Conservation (phyloP, 2,888 invertebrate species). For the Brenthis daphne region DNA sequence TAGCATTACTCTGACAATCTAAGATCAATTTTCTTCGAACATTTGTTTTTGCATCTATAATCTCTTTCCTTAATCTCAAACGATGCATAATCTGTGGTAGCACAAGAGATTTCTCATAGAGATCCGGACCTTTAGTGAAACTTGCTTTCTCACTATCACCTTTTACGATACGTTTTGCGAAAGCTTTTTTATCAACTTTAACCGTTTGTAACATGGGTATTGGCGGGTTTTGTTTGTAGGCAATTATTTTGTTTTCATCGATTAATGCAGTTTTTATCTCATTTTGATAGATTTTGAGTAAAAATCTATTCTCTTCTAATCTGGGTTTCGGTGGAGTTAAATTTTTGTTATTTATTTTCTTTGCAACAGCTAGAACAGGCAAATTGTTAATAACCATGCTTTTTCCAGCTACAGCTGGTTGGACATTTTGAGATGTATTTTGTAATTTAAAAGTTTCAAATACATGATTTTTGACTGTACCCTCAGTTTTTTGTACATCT, state of each 20-base stretch:
- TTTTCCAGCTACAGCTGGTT: too few relatives aligned
- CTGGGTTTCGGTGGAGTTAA: not conserved
- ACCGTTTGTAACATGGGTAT: conserved; percentile 39
- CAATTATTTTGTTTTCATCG: conserved; percentile 17
- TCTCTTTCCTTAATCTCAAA: conserved; percentile 38
- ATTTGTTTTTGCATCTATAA: conserved; percentile 31
- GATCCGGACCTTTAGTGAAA: conserved; percentile 50
- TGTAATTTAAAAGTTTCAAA: too few relatives aligned
- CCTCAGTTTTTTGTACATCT: too few relatives aligned
- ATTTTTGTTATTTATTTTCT: not conserved
- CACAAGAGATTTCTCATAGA: conserved; percentile 49
- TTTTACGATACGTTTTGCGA: conserved; percentile 43
- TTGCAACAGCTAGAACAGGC: not conserved
- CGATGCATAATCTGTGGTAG: conserved; percentile 52
- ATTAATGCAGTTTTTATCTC: conserved; percentile 6
- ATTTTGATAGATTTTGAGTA: conserved; percentile 19
- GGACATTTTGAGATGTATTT: too few relatives aligned
- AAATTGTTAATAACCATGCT: too few relatives aligned
- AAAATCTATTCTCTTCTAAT: not conserved
- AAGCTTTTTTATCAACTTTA: conserved; percentile 47
- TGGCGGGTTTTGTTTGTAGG: not conserved
- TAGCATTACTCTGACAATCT: conserved; percentile 29
- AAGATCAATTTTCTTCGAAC: conserved; percentile 38
- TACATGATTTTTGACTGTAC: too few relatives aligned
- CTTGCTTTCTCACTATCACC: conserved; percentile 35